Evolutionary conservation across 2,113 vertebrate genomes (phyloP).

Genomic region (Periophthalmus modestus): DNA sequence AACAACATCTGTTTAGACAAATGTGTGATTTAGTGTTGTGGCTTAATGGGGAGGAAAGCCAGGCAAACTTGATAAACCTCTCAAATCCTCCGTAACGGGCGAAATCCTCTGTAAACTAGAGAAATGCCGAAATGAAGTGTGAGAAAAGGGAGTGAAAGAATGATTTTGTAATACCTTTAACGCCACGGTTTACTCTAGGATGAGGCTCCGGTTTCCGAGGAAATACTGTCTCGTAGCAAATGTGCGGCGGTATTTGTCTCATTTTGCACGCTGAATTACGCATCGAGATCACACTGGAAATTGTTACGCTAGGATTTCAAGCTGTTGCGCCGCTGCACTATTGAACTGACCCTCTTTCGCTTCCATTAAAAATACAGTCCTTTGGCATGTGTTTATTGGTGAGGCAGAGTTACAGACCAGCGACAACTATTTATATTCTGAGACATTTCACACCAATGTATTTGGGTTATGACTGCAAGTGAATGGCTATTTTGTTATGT

Average conservation of each 20-base stretch:
- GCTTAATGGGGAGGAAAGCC: slow-evolving; percentile 56
- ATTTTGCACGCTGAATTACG: slow-evolving; percentile 77
- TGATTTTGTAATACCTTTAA: slow-evolving; percentile 77
- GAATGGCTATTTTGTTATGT: neutral
- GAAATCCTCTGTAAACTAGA: slow-evolving; percentile 68
- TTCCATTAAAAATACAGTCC: slow-evolving; percentile 43
- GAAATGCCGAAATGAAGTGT: slow-evolving; percentile 79
- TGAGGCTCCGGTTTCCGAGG: slow-evolving; percentile 76
- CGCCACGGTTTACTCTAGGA: slow-evolving; percentile 76
- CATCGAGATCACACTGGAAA: slow-evolving; percentile 71
- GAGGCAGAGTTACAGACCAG: slow-evolving; percentile 17
- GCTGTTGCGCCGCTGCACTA: slow-evolving; percentile 29
- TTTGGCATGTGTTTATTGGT: slow-evolving; percentile 34
- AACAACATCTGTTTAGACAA: slow-evolving; percentile 67
- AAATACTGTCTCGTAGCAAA: slow-evolving; percentile 73
- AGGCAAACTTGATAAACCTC: slow-evolving; percentile 75
- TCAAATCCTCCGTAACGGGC: slow-evolving; percentile 72
- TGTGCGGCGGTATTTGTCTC: slow-evolving; percentile 73
- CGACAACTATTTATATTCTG: slow-evolving; percentile 24
- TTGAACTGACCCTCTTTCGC: slow-evolving; percentile 36
- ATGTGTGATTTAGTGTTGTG: slow-evolving; percentile 64
- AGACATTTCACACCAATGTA: neutral
- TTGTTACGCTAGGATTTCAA: slow-evolving; percentile 77
- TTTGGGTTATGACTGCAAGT: neutral
- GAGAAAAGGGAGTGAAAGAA: slow-evolving; percentile 77